Evolutionary conservation across 2,797 vertebrate species (phyloP), one percentile per base, ranked within the genome.

Genomic region (Poeciliopsis presidionis): DNA sequence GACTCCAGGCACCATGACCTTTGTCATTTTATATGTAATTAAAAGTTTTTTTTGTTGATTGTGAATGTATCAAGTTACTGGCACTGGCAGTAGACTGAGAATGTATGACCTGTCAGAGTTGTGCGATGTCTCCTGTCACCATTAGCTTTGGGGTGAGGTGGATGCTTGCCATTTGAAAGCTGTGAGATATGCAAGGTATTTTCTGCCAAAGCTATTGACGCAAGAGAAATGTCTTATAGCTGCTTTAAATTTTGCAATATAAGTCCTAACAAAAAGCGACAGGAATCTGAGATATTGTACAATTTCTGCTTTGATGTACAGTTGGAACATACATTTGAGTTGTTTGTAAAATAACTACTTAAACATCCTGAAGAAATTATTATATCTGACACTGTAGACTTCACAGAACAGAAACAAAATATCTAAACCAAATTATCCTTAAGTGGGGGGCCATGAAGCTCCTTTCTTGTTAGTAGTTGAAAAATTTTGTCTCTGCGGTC

Each of bases 161-260:
- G 88, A 87, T 81, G 82, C 88, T 89, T 85, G 82, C 88, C 87
- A 81, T 93, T 90, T 89, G 80, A 92, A 90, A 90, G 92, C 92
- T 83, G 89, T 88, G 84, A 92, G 92, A 95, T 92, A 94, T 93
- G 93, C 78, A 79, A 80, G 88, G 88, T 93, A 94, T 94, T 93
- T 94, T 93, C 91, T 90, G 81, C 82, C 84, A 79, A 83, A 80
- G 88, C 90, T 90, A 93, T 91, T 87, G 90, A 85, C 82, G 61
- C 75, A 63, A 81, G 81, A 89, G 80, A 88, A 90, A 80, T 55
- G 0, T 69, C 79, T 77, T 84, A 81, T 88, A 81, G 80, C 79
- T 80, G 74, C 79, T 84, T 84, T 80, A 73, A 85, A 89, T 76
- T 70, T 33, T 75, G 73, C 59, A 28, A 28, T 39, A 20, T 13